Evolutionary conservation across 2,797 vertebrate genomes (phyloP).

Genomic region (Tragopan temminckii): DNA sequence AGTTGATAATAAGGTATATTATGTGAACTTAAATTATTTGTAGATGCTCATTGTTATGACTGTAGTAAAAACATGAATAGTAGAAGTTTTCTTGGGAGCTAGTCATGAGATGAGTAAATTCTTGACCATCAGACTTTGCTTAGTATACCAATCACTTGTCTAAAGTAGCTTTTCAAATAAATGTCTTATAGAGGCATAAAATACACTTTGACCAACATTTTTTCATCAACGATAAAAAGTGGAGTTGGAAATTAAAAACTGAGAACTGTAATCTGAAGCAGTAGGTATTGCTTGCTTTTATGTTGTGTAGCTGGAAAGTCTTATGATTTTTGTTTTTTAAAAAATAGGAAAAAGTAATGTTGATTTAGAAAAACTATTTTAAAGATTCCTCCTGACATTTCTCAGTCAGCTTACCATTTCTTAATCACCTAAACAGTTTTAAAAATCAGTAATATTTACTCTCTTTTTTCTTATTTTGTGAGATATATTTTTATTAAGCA

Average conservation of each 20-base stretch:
- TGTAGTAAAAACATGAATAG: neutral
- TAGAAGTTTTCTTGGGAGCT: neutral
- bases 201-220: neutral
- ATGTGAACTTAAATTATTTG: neutral
- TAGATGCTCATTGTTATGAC: neutral
- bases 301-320: neutral
- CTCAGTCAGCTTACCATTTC: neutral
- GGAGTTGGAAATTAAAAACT: neutral
- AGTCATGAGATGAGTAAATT: neutral
- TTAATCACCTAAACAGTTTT: neutral
- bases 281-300: neutral
- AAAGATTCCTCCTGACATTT: neutral
- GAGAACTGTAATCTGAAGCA: neutral
- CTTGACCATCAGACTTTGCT: neutral
- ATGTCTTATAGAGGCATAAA: neutral
- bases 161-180: neutral
- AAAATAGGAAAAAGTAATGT: neutral
- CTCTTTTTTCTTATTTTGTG: neutral
- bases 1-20: neutral
- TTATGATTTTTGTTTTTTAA: neutral
- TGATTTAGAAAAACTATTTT: neutral
- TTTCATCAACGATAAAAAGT: neutral
- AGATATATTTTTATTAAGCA: neutral
- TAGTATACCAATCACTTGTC: neutral
- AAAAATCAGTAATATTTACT: neutral